Conservation (phyloP, 53 echinoderm and acorn worm genomes). For the Hippasteria phrygiana region DNA sequence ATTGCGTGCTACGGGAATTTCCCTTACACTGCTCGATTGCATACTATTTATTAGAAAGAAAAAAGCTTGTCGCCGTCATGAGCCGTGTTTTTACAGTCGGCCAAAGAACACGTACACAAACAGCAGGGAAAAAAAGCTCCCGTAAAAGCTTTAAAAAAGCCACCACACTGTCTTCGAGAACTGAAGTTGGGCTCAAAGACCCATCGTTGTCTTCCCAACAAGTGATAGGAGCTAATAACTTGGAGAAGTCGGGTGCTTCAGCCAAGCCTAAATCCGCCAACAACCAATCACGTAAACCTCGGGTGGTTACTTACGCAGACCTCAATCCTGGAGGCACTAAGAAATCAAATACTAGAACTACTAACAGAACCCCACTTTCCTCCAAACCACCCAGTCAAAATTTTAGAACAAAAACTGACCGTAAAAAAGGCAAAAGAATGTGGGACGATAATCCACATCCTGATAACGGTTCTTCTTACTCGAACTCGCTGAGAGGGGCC, state of each 20-base stretch:
- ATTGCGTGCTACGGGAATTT: constrained; percentile 35
- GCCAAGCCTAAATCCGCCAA: not conserved
- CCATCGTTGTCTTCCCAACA: too few species aligned
- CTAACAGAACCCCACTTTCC: not conserved
- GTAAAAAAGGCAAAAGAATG: constrained; percentile 26
- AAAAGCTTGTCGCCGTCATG: too few species aligned
- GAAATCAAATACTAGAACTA: not conserved
- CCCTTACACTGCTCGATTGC: not conserved
- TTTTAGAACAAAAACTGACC: not conserved
- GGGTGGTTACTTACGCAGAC: constrained; percentile 35
- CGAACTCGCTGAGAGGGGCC: not conserved
- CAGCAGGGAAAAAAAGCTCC: not conserved
- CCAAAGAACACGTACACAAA: constrained; percentile 12
- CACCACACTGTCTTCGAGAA: not conserved
- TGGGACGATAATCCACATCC: constrained; percentile 17
- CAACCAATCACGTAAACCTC: constrained; percentile 3
- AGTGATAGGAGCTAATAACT: not conserved
- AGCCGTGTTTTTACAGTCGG: constrained; percentile 19
- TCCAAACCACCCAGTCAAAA: not conserved
- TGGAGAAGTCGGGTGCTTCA: not conserved
- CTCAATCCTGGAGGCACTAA: constrained; percentile 4
- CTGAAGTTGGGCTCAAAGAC: not conserved
- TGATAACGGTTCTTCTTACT: not conserved
- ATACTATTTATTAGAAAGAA: not conserved
- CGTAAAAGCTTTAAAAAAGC: not conserved